A percentile compares a stretch with the other conserved stretches of the same genome.
These are phyloP conservation scores for Heteromurus nitidus DNA, from an alignment of 2,888 invertebrate genomes.

Conservation along the genomic window DNA sequence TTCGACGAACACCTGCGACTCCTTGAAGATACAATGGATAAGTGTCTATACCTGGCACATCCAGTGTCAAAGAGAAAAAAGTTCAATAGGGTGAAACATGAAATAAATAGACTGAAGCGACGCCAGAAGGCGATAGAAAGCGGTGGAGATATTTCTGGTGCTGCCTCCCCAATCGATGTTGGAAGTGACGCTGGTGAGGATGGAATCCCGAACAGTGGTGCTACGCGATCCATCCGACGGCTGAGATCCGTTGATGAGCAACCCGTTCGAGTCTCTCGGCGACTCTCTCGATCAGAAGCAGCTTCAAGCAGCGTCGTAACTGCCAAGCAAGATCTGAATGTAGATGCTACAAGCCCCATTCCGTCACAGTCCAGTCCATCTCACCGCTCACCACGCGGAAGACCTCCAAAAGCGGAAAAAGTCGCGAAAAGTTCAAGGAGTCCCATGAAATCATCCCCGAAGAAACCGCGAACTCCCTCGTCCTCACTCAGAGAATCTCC, in stretches of 20 bases:
- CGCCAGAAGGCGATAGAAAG: neutral
- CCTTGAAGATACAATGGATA: slow-evolving; percentile 81
- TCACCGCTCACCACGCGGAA: slow-evolving; percentile 14
- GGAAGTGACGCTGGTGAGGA: slow-evolving; percentile 44
- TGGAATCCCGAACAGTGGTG: slow-evolving; percentile 7
- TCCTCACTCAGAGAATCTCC: slow-evolving; percentile 1
- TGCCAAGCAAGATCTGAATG: neutral
- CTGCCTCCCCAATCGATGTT: neutral
- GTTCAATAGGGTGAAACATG: slow-evolving; percentile 76
- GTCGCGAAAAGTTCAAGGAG: neutral
- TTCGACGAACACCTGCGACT: slow-evolving; percentile 77
- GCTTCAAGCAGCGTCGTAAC: neutral
- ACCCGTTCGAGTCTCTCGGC: slow-evolving; percentile 4
- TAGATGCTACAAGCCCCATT: neutral
- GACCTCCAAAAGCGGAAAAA: slow-evolving; percentile 37
- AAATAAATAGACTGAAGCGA: slow-evolving; percentile 48
- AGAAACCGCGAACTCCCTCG: no score
- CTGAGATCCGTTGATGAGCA: slow-evolving; percentile 45
- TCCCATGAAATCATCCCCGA: no score
- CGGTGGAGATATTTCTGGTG: slow-evolving; percentile 20
- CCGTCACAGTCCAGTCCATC: neutral
- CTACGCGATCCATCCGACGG: slow-evolving; percentile 36
- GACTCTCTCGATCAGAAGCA: slow-evolving; percentile 29
- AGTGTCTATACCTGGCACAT: slow-evolving; percentile 80
- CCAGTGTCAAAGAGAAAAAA: slow-evolving; percentile 79